These are phyloP conservation scores for Tuta absoluta DNA, from an alignment of 2,888 invertebrate genomes.

Conservation along the genomic window DNA sequence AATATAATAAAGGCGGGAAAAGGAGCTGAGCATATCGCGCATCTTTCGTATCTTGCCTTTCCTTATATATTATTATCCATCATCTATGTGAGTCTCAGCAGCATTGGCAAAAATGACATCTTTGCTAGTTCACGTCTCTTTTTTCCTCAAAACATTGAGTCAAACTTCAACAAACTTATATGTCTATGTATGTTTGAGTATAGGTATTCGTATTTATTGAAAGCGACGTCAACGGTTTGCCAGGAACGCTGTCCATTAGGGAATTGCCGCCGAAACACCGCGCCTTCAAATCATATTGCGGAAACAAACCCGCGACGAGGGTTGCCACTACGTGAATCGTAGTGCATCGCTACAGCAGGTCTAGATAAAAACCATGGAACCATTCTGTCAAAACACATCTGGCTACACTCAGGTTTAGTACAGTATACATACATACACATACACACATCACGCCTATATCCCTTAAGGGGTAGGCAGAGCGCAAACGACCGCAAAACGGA, in stretches of 20 bases:
- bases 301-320: slow-evolving; percentile 56
- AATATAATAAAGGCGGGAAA: no score
- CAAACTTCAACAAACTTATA: background rate
- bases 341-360: background rate
- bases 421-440: no score
- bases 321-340: slow-evolving; percentile 3
- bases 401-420: background rate
- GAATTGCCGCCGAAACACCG: slow-evolving; percentile 62
- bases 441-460: no score
- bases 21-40: no score
- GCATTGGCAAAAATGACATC: no score
- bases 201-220: background rate
- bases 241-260: slow-evolving; percentile 50
- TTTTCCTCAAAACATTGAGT: no score
- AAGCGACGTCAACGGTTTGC: slow-evolving; percentile 31
- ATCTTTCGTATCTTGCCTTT: no score
- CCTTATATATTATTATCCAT: no score
- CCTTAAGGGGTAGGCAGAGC: no score
- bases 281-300: slow-evolving; percentile 74
- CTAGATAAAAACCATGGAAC: background rate
- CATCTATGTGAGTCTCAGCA: no score
- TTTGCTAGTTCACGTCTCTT: no score
- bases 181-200: background rate
- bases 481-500: no score
- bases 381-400: background rate